Evolutionary conservation across 2,797 vertebrate genomes (phyloP), one percentile per base, ranked within the genome.

Genomic region (Lagorchestes hirsutus): DNA sequence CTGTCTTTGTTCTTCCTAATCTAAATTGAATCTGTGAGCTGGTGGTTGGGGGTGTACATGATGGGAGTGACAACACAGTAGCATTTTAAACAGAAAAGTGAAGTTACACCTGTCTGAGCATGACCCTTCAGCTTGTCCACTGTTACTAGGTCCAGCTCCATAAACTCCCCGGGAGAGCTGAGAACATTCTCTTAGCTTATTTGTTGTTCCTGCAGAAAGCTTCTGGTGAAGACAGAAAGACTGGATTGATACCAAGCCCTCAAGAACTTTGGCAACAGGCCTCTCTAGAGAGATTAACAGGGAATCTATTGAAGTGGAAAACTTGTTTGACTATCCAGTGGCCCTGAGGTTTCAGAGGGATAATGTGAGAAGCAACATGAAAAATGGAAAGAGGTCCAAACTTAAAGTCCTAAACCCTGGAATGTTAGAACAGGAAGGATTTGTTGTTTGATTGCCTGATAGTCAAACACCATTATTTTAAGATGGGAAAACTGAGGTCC

Each of bases 1-100:
- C 28, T 91, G 0, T 87, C 74, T 98, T 97, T 96, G 93, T 96
- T 98, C 97, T 96, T 96, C 90, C 91, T 97, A 96, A 98, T 98
- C 97, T 97, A 97, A 98, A 98, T 96, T 97, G 96, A 98, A 97
- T 98, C 96, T 98, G n/a, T 92, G 95, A 90, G 57, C 94, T 46
- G 40, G 18, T 31, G 74, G 18, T 46, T 46, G 67, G 95, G 93
- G 56, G 94, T 92, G 94, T 95, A 94, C n/a, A 92, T 59, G n/a
- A 94, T 91, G 0, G 34, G 54, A 31, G 3, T 9, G 27, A 92
- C 94, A 94, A 94, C 52, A 90, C 94, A 92, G 67, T n/a, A 40
- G 55, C 67, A 92, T 94, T 96, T 93, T 95, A 94, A 94, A 58
- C 40, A 5, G 9, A 93, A 93, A 91, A 74, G 31, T 14, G 28